Evolutionary conservation across 2,797 vertebrate species (phyloP), one percentile per base, ranked within the genome.

Genomic region (Sparidentex hasta): DNA sequence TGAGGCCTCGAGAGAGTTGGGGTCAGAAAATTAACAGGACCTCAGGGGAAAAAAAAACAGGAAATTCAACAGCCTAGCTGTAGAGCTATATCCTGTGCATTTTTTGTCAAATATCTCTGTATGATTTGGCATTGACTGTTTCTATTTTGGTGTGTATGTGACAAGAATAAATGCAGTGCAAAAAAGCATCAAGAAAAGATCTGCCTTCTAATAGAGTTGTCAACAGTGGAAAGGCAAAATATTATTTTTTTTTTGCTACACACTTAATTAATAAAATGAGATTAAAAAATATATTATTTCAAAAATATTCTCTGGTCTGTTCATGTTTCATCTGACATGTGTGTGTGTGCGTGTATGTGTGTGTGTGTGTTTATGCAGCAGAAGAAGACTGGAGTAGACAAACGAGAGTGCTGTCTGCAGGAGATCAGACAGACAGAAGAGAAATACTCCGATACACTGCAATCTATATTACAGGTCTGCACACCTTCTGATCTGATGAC

Each of bases 391-490:
- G 95, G 90, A 1, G 92, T 96, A 0, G 97, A 98, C 86, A 97
- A 96, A 78, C 93, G 96, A 61, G 94, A 95, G 80, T 98, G 97
- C 90, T 98, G 97, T 86, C 94, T 98, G 76, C 96, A 96, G 68
- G 97, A 98, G 90, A 94, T 98, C 92, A 88, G 92, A 65, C 96
- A 97, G 90, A 98, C 97, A 0, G 97, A 98, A 74, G 96, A 97
- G 92, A 98, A 96, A 55, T 99, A 98, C 86, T 93, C 96, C 0
- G 95, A 96, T 52, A 98, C 97, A 2, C 93, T 98, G 86, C 92
- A 95, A 83, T 96, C 96, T 23, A 97, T 97, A 84, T 93, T 96
- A 84, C 96, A 96, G 95, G 95, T 95, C 80, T 4, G 81, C 33
- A 68, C 16, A 65, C 56, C 21, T 57, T 65, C 25, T 59, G 66